Percentiles rank a stretch among this genome's conserved stretches.
Evolutionary conservation across 2,113 vertebrate species (phyloP).

Genomic region (Spilogale gracilis): DNA sequence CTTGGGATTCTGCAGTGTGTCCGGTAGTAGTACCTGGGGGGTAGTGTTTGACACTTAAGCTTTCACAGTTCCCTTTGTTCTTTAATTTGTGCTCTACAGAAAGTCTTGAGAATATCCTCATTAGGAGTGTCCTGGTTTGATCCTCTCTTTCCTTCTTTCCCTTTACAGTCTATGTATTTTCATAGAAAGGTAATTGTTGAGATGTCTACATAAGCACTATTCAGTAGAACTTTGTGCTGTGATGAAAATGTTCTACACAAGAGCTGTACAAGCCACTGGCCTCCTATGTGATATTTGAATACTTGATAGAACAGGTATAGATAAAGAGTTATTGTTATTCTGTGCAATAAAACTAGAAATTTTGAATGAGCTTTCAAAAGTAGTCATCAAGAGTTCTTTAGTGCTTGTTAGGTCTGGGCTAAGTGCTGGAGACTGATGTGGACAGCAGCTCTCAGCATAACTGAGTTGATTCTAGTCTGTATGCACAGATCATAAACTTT

Average conservation of each 20-base stretch:
- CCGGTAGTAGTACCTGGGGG: not conserved
- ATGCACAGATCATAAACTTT: not conserved
- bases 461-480: not conserved
- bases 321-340: not conserved
- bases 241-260: not conserved
- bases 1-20: not conserved
- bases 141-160: not conserved
- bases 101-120: not conserved
- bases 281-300: not conserved
- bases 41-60: not conserved
- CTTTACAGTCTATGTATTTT: not conserved
- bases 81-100: not conserved
- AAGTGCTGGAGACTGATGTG: not conserved
- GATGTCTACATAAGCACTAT: not conserved
- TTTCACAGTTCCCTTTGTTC: not conserved
- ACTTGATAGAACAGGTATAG: not conserved
- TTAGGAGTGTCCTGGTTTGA: not conserved
- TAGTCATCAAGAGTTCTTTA: not conserved
- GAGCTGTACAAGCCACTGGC: not conserved
- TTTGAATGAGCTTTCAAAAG: not conserved
- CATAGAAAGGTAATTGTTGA: not conserved
- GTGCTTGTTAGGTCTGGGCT: not conserved
- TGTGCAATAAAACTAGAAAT: conserved; percentile 26
- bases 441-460: not conserved
- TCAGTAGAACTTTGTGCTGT: not conserved